Evolutionary conservation across 2,888 invertebrate genomes (phyloP).

Genomic region (Sminthurides aquaticus): DNA sequence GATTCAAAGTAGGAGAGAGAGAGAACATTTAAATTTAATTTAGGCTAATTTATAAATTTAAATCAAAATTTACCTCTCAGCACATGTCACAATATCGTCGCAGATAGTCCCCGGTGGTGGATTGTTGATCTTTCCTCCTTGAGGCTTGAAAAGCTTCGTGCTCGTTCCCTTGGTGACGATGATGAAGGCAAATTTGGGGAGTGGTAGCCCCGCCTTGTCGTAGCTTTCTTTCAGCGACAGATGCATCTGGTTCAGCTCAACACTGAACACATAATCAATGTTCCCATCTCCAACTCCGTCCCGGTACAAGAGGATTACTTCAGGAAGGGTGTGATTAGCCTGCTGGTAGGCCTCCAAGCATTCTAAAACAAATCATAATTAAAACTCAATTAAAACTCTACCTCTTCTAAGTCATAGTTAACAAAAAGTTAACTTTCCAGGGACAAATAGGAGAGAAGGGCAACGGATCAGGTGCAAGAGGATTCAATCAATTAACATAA

Average conservation of each 20-base stretch:
- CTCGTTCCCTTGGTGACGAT: conserved; percentile 83
- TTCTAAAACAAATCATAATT: too few relatives aligned
- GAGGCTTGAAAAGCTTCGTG: conserved; percentile 44
- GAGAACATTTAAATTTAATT: neutral
- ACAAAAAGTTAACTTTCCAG: too few relatives aligned
- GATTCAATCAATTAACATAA: too few relatives aligned
- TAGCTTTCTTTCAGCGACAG: conserved; percentile 4
- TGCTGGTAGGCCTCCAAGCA: conserved; percentile 54
- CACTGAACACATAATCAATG: conserved; percentile 64
- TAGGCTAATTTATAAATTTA: neutral
- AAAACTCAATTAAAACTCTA: too few relatives aligned
- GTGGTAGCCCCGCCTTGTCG: neutral
- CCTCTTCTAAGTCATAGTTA: too few relatives aligned
- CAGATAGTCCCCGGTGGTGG: conserved; percentile 80
- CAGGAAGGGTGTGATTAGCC: conserved; percentile 54
- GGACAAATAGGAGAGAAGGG: too few relatives aligned
- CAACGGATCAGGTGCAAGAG: too few relatives aligned
- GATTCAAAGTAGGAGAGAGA: too few relatives aligned
- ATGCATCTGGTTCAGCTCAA: conserved; percentile 56
- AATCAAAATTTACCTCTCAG: conserved; percentile 48
- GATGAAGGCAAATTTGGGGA: conserved; percentile 59
- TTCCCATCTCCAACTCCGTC: conserved; percentile 95
- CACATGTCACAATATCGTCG: conserved; percentile 74
- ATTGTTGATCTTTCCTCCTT: conserved; percentile 43
- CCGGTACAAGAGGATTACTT: conserved; percentile 71